phyloP scores from a whole-genome alignment of 2,888 invertebrate species.

The Pandemis heparana region DNA sequence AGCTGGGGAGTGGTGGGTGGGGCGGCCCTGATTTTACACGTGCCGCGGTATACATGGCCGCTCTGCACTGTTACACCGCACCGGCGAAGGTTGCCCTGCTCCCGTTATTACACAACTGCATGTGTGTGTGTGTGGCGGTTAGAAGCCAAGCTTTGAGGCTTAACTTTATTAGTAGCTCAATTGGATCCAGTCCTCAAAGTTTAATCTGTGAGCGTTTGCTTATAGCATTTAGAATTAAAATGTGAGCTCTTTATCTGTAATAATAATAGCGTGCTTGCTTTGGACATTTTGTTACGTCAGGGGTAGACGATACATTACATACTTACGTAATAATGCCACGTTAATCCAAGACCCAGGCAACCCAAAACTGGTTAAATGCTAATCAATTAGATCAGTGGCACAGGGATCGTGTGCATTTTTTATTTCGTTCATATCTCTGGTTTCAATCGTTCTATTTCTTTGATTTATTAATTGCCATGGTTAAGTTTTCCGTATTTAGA shows the following conservation, averaged over 20 bases:
- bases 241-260: neutral
- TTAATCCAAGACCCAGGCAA: neutral
- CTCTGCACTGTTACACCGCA: conserved; percentile 69
- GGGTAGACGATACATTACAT: neutral
- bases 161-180: conserved; percentile 79
- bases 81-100: conserved; percentile 73
- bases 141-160: conserved; percentile 73
- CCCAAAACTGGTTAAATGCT: too few species aligned
- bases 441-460: too few species aligned
- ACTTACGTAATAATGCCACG: neutral
- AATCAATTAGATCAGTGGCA: too few species aligned
- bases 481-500: too few species aligned
- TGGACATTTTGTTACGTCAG: neutral
- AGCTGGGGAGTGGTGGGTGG: conserved; percentile 52
- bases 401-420: too few species aligned
- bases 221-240: conserved; percentile 48
- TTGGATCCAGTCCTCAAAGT: conserved; percentile 68
- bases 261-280: neutral
- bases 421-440: too few species aligned
- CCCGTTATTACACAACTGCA: conserved; percentile 63
- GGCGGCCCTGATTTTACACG: conserved; percentile 73
- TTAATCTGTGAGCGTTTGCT: conserved; percentile 60
- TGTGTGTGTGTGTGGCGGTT: conserved; percentile 58
- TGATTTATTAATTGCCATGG: too few species aligned
- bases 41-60: conserved; percentile 59